Conservation (phyloP, 2,888 invertebrate species). For the Heterodera filipjevi region DNA sequence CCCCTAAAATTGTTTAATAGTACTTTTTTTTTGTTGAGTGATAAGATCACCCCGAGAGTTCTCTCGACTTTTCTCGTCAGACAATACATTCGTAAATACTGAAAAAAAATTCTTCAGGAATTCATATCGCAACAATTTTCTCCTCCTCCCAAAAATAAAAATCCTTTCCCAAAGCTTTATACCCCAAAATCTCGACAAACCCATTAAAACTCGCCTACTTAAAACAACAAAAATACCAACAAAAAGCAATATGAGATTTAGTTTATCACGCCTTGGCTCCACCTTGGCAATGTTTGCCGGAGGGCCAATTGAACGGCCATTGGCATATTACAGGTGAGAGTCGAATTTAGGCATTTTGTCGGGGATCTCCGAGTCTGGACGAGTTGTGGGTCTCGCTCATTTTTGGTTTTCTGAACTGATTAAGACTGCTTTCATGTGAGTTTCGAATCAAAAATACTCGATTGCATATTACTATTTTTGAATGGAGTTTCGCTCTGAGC, state of each 20-base stretch:
- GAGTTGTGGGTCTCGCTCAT: too few relatives aligned
- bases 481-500: too few relatives aligned
- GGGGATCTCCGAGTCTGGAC: too few relatives aligned
- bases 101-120: background rate
- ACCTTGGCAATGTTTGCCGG: constrained; percentile 16
- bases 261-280: background rate
- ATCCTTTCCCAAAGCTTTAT: background rate
- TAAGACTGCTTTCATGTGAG: too few relatives aligned
- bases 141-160: too few relatives aligned
- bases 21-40: background rate
- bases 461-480: too few relatives aligned
- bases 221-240: background rate
- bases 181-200: background rate
- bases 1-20: background rate
- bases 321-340: constrained; percentile 26
- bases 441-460: too few relatives aligned
- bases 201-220: background rate
- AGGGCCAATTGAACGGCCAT: constrained; percentile 20
- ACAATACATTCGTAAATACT: background rate
- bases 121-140: too few relatives aligned
- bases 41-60: background rate
- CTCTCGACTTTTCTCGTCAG: background rate
- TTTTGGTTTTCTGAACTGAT: too few relatives aligned
- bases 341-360: background rate
- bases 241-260: background rate